phyloP scores from a whole-genome alignment of 2,888 invertebrate species.

The Stratiomys singularior region DNA sequence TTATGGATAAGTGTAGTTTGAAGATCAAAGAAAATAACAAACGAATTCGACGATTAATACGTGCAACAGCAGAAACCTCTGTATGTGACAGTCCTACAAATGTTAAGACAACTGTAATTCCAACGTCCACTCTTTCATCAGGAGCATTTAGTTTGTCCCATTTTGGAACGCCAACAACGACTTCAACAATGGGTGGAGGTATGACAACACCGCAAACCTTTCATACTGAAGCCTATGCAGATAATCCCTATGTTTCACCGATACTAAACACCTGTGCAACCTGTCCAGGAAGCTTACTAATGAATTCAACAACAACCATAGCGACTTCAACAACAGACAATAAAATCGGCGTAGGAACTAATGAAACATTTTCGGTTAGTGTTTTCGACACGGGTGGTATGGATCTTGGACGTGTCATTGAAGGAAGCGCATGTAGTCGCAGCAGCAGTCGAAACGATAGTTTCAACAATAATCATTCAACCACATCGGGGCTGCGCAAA shows the following conservation, averaged over 20 bases:
- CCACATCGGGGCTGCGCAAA: conserved; percentile 35
- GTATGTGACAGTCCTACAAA: conserved; percentile 40
- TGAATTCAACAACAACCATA: background rate
- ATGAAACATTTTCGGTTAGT: conserved; percentile 4
- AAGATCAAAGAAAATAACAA: conserved; percentile 41
- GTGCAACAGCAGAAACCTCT: conserved; percentile 38
- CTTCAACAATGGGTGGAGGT: conserved; percentile 32
- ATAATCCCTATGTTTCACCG: conserved; percentile 34
- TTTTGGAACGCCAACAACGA: background rate
- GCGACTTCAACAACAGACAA: conserved; percentile 4
- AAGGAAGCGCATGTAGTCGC: background rate
- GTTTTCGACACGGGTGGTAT: conserved; percentile 32
- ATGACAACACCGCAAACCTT: conserved; percentile 48
- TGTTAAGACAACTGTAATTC: conserved; percentile 1
- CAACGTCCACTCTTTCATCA: conserved; percentile 1
- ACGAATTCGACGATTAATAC: conserved; percentile 33
- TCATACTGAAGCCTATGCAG: conserved; percentile 23
- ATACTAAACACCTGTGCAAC: conserved; percentile 28
- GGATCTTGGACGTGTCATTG: background rate
- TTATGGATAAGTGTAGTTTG: conserved; percentile 46
- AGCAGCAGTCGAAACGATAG: conserved; percentile 50
- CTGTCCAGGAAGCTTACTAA: conserved; percentile 17
- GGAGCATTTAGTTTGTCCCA: background rate
- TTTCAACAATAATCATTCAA: conserved; percentile 52
- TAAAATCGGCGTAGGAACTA: conserved; percentile 30